Conservation (phyloP, 2,888 invertebrate species). For the Meta bourneti region DNA sequence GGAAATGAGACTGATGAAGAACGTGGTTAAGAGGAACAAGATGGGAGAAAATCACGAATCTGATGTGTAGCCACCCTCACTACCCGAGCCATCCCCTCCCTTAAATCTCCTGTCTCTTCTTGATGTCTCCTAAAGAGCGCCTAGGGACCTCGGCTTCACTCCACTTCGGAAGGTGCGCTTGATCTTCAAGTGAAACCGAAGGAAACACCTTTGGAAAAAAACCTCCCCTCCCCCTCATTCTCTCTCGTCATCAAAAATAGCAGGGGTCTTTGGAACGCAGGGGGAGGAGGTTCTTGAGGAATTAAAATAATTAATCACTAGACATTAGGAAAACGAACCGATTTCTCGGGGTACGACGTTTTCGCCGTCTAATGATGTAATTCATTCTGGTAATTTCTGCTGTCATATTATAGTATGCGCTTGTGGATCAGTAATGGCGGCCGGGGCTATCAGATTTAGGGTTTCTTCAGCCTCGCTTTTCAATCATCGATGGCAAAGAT, state of each 20-base stretch:
- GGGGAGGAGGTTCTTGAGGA: conserved; percentile 53
- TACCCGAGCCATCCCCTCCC: conserved; percentile 32
- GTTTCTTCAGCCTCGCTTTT: conserved; percentile 41
- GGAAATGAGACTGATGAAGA: conserved; percentile 76
- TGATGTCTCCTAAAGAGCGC: conserved; percentile 71
- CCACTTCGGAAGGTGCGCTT: conserved; percentile 45
- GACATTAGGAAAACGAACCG: conserved; percentile 76
- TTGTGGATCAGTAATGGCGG: conserved; percentile 52
- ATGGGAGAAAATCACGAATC: conserved; percentile 75
- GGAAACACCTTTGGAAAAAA: conserved; percentile 63
- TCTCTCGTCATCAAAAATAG: conserved; percentile 71
- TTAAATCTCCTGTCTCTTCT: conserved; percentile 65
- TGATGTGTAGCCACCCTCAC: conserved; percentile 58
- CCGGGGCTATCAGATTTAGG: conserved; percentile 46
- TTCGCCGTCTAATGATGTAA: conserved; percentile 72
- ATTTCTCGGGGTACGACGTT: conserved; percentile 68
- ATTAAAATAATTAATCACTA: conserved; percentile 76
- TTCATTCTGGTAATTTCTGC: conserved; percentile 74
- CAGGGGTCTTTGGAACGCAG: conserved; percentile 1
- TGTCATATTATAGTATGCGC: conserved; percentile 71
- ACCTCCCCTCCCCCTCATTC: conserved; percentile 53
- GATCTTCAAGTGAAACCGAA: conserved; percentile 12
- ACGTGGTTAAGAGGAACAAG: conserved; percentile 75
- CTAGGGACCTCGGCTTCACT: conserved; percentile 66
- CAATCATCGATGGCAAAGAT: conserved; percentile 36